Base-by-base conservation (phyloP, 1,140 invertebrate genomes). In the Contarinia nasturtii region DNA sequence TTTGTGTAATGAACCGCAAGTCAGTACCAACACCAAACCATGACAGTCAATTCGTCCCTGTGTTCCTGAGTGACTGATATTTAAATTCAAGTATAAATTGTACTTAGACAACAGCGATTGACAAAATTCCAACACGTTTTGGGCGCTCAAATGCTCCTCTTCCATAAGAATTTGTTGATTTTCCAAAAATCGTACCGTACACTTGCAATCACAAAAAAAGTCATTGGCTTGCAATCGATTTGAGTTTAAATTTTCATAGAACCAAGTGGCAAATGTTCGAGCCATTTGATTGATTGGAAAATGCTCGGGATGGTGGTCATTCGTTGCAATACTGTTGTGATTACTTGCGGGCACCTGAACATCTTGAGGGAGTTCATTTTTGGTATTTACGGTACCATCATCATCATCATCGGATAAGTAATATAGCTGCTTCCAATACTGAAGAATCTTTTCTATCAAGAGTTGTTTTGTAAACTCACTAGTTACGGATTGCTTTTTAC, bases 1-100 rank as follows among this genome's bases (percentile, higher is more conserved):
- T 1, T 56, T 55, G 54, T 80, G 76, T 19, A 80, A 51, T 0
- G 74, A 76, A 7, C 77, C 77, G 63, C 74, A 76, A 12, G 64
- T 68, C 33, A 75, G 49, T 3, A 79, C 65, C 17, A 73, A 43
- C 1, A 76, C 68, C n/a, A 78, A 56, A 2, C 77, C 77, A 53
- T 79, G 74, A 2, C 65, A 60, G 56, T 76, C 69, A 44, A 70
- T 64, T 50, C 63, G 65, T 1, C 72, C 73, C 48, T 67, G 63
- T 1, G 73, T 59, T 7, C 75, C 76, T 17, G 71, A 65, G 22
- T 52, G 50, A 5, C 57, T 56, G 11, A 72, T 51, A 55, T 79
- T 78, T 0, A 75, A 74, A 58, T 75, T 75, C 57, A 17, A 79
- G 57, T 18, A 61, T 57, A 54, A 77, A 65, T 37, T 54, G 49